These are phyloP conservation scores for Lithobates sylvaticus DNA, from an alignment of 2,797 vertebrate genomes.

Conservation along the genomic window DNA sequence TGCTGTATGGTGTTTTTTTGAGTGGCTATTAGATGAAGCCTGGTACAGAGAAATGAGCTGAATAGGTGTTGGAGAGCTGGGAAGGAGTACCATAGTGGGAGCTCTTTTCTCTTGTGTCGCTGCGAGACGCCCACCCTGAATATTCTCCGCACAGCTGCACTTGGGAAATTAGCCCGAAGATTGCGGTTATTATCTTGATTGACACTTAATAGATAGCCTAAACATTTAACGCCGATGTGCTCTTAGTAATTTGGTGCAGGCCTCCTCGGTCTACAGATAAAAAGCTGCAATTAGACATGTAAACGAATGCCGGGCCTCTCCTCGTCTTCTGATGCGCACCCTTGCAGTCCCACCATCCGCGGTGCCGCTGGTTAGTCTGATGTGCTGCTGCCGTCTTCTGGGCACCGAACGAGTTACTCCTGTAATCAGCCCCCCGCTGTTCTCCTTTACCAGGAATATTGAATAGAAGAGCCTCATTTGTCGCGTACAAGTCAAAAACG, in stretches of 20 bases:
- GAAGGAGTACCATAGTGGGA: not conserved
- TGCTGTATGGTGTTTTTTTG: not conserved
- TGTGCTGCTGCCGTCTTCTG: not conserved
- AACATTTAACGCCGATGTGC: conserved; percentile 75
- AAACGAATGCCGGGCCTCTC: conserved; percentile 72
- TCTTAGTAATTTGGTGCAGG: conserved; percentile 80
- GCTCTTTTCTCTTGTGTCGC: conserved; percentile 8
- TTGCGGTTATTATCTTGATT: conserved; percentile 86
- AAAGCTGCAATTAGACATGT: conserved; percentile 77
- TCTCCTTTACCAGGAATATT: conserved; percentile 19
- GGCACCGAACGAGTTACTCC: conserved; percentile 38
- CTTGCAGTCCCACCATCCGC: not conserved
- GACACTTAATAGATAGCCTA: conserved; percentile 83
- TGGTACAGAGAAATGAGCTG: not conserved
- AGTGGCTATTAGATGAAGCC: not conserved
- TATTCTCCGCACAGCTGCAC: conserved; percentile 84
- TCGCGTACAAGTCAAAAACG: conserved; percentile 32
- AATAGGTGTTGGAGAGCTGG: not conserved
- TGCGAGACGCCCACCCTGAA: conserved; percentile 70
- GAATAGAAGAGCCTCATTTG: conserved; percentile 39
- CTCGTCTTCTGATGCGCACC: conserved; percentile 67
- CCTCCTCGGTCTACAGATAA: conserved; percentile 74
- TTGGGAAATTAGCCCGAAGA: conserved; percentile 80
- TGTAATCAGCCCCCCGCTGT: conserved; percentile 55
- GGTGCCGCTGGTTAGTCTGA: not conserved